These are phyloP conservation scores for Halcyon malimbica DNA, from an alignment of 2,113 vertebrate genomes.

Conservation along the genomic window DNA sequence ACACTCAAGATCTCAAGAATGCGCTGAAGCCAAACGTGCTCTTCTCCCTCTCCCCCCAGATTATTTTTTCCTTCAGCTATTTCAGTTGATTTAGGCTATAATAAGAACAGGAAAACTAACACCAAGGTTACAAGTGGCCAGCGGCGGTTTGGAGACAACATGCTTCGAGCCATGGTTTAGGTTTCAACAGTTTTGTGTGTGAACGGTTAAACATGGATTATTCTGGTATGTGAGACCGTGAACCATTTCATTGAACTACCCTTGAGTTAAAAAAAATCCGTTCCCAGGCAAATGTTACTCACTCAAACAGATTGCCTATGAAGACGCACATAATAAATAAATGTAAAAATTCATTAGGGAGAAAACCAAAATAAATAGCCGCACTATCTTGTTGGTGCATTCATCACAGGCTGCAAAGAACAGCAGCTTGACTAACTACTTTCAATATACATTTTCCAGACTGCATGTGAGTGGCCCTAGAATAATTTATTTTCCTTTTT, in stretches of 20 bases:
- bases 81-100: conserved; percentile 37
- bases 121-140: not conserved
- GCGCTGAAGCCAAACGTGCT: not conserved
- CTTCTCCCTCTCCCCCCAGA: not conserved
- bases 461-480: accelerated
- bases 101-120: conserved; percentile 45
- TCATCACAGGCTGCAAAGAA: not conserved
- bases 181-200: not conserved
- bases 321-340: not conserved
- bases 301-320: not conserved
- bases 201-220: not conserved
- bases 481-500: not conserved
- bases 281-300: not conserved
- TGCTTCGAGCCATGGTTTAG: not conserved
- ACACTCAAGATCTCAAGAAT: not conserved
- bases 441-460: not conserved
- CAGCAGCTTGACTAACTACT: not conserved
- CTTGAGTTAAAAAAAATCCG: not conserved
- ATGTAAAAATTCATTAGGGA: not conserved
- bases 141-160: not conserved
- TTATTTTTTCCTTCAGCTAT: conserved; percentile 13
- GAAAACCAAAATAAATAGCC: not conserved
- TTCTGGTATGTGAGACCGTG: not conserved
- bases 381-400: not conserved
- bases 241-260: not conserved